Evolutionary conservation across 1,140 invertebrate species (phyloP).

Genomic region (Neuroterus valhalla): DNA sequence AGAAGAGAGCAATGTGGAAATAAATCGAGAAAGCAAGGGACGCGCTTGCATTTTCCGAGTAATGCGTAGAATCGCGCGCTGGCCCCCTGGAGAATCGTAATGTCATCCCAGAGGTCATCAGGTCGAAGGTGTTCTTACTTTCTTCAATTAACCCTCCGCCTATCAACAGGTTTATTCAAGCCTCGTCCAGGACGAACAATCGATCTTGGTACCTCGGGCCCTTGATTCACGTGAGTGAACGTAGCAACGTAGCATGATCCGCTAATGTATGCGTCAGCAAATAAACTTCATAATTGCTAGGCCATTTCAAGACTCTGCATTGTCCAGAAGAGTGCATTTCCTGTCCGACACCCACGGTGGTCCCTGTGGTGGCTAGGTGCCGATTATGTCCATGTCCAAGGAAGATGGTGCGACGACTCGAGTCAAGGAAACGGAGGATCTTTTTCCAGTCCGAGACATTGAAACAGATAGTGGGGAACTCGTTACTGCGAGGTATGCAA

Average conservation of each 20-base stretch:
- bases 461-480: constrained; percentile 30
- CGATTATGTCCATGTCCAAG: constrained; percentile 27
- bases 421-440: constrained; percentile 3
- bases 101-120: constrained; percentile 54
- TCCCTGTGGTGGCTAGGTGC: constrained; percentile 36
- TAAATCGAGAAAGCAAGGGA: constrained; percentile 21
- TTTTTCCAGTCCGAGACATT: constrained; percentile 45
- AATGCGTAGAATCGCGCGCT: constrained; percentile 38
- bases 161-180: constrained; percentile 63
- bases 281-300: constrained; percentile 41
- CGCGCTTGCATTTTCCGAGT: constrained; percentile 30
- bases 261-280: constrained; percentile 45
- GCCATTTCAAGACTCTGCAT: constrained; percentile 39
- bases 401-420: neutral
- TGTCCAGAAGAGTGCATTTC: constrained; percentile 39
- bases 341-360: constrained; percentile 44
- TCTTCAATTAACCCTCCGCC: constrained; percentile 67
- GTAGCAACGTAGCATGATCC: constrained; percentile 65
- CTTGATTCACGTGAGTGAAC: constrained; percentile 17
- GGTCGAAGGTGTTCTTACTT: constrained; percentile 62
- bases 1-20: neutral
- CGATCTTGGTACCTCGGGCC: constrained; percentile 51
- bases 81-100: constrained; percentile 50
- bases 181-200: constrained; percentile 55
- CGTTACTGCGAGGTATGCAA: neutral